Evolutionary conservation across 2,113 vertebrate genomes (phyloP).

Genomic region (Rhinichthys klamathensis): DNA sequence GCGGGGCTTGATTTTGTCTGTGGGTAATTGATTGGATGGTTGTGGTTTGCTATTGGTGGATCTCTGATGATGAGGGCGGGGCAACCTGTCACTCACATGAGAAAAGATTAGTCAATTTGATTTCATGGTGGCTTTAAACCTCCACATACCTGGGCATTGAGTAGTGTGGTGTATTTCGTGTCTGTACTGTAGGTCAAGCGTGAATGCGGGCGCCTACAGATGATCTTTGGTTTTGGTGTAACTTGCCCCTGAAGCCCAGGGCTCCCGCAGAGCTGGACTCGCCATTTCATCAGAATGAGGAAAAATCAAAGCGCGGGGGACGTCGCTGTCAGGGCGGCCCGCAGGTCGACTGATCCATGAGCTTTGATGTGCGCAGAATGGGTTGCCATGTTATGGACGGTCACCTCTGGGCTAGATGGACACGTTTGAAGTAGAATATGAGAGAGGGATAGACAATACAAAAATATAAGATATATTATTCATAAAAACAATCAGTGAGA

Average conservation of each 20-base stretch:
- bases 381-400: constrained; percentile 28
- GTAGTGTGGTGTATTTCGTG: background rate
- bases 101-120: too few relatives aligned
- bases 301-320: constrained; percentile 12
- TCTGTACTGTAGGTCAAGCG: constrained; percentile 12
- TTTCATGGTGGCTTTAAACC: background rate
- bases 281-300: constrained; percentile 30
- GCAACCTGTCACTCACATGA: too few relatives aligned
- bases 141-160: background rate
- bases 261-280: background rate
- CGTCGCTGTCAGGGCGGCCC: background rate
- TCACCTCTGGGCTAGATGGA: background rate
- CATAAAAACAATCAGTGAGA: constrained; percentile 1
- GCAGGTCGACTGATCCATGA: background rate
- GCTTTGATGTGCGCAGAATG: constrained; percentile 11
- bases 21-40: too few relatives aligned
- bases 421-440: constrained; percentile 20
- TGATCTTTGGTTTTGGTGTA: background rate
- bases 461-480: background rate
- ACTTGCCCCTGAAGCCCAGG: background rate
- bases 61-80: too few relatives aligned
- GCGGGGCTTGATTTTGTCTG: too few relatives aligned
- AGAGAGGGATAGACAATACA: background rate
- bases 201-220: background rate
- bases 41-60: too few relatives aligned